A percentile compares a stretch with the other conserved stretches of the same genome.
phyloP scores from a whole-genome alignment of 2,888 invertebrate genomes.

The Zootermopsis nevadensis region DNA sequence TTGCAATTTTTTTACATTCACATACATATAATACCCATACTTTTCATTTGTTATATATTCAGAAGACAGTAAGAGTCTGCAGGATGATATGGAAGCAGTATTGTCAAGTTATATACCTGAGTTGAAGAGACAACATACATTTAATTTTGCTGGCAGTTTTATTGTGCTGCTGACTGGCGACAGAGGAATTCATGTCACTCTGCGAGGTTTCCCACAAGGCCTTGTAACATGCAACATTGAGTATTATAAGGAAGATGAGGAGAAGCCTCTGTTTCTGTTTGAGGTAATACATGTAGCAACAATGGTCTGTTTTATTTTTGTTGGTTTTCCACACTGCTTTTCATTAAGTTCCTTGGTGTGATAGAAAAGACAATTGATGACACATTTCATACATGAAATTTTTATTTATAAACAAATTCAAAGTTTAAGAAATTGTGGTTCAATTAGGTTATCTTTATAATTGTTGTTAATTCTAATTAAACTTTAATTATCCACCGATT shows the following conservation, averaged over 20 bases:
- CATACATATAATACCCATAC: no score
- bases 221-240: constrained; percentile 85
- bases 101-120: constrained; percentile 78
- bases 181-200: constrained; percentile 75
- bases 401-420: no score
- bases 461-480: no score
- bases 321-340: no score
- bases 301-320: no score
- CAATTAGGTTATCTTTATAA: no score
- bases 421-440: no score
- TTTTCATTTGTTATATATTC: background rate
- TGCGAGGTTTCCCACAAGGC: constrained; percentile 80
- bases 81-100: constrained; percentile 75
- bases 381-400: no score
- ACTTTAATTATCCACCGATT: no score
- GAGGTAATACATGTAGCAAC: constrained; percentile 68
- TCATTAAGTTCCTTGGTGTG: no score
- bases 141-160: constrained; percentile 75
- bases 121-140: constrained; percentile 75
- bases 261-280: constrained; percentile 77
- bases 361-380: no score
- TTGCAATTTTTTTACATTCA: no score
- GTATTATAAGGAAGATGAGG: constrained; percentile 80
- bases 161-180: constrained; percentile 78
- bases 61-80: constrained; percentile 67